These are phyloP conservation scores for Lepidocolaptes lacrymiger DNA, from an alignment of 2,797 vertebrate species.

Conservation along the genomic window DNA sequence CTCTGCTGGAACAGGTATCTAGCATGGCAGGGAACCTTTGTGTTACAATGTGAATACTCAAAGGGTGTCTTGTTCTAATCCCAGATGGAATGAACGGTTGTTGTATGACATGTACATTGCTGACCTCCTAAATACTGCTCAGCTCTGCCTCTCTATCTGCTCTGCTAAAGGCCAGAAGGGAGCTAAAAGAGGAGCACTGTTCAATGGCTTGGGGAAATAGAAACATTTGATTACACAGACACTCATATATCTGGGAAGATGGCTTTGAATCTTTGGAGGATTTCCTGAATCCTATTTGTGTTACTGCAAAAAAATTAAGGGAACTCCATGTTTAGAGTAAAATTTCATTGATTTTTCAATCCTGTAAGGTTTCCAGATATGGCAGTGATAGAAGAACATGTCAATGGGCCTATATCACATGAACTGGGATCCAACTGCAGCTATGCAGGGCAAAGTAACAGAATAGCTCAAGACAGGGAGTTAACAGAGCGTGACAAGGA, in stretches of 20 bases:
- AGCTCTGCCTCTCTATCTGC: conserved; percentile 95
- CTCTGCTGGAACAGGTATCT: conserved; percentile 96
- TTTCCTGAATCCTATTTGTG: conserved; percentile 93
- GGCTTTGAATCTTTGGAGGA: conserved; percentile 97
- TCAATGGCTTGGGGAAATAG: conserved; percentile 96
- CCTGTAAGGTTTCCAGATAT: conserved; percentile 94
- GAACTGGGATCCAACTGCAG: conserved; percentile 94
- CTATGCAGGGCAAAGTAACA: conserved; percentile 92
- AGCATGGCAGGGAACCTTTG: conserved; percentile 95
- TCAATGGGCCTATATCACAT: conserved; percentile 92
- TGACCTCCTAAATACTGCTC: conserved; percentile 92
- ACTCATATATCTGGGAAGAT: conserved; percentile 95
- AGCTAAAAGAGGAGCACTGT: conserved; percentile 95
- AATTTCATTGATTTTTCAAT: conserved; percentile 96
- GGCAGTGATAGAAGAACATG: conserved; percentile 91
- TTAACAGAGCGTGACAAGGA: conserved; percentile 91
- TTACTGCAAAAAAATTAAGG: conserved; percentile 91
- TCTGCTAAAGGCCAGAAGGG: conserved; percentile 96
- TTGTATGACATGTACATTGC: conserved; percentile 95
- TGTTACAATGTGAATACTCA: conserved; percentile 98
- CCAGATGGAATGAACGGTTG: conserved; percentile 97
- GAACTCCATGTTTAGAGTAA: conserved; percentile 97
- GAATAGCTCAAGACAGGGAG: conserved; percentile 91
- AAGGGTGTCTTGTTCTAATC: conserved; percentile 95
- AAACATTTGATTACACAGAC: conserved; percentile 96